Percentiles rank a stretch among this genome's conserved stretches.
Evolutionary conservation across 2,888 invertebrate species (phyloP).

Genomic region (Catocala fraxini): DNA sequence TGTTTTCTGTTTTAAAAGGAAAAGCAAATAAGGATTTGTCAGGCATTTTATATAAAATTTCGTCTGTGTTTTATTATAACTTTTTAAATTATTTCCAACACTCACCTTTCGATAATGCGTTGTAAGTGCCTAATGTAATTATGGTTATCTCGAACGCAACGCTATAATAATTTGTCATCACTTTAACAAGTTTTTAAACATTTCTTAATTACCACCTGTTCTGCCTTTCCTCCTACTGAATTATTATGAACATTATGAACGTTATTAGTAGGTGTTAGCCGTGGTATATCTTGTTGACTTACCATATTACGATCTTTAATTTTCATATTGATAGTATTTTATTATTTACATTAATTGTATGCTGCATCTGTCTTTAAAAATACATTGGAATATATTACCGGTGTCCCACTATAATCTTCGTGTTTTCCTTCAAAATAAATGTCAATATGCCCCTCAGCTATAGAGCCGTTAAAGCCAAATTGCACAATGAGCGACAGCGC

Average conservation of each 20-base stretch:
- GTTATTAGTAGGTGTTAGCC: slow-evolving; percentile 16
- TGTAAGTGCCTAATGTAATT: slow-evolving; percentile 20
- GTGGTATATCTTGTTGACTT: slow-evolving; percentile 1
- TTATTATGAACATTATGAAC: slow-evolving; percentile 24
- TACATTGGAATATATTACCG: slow-evolving; percentile 44
- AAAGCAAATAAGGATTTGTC: too few relatives aligned
- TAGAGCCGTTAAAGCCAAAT: slow-evolving; percentile 68
- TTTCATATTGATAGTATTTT: slow-evolving; percentile 29
- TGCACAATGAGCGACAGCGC: slow-evolving; percentile 52
- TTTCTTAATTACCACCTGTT: slow-evolving; percentile 25
- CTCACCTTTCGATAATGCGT: background rate
- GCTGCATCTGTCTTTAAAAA: slow-evolving; percentile 45
- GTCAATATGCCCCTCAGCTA: slow-evolving; percentile 56
- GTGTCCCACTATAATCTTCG: slow-evolving; percentile 32
- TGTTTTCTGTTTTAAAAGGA: too few relatives aligned
- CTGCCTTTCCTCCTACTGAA: slow-evolving; percentile 1
- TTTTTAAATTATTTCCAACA: background rate
- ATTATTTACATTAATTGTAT: slow-evolving; percentile 44
- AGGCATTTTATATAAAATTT: too few relatives aligned
- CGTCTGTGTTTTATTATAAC: background rate
- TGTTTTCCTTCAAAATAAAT: slow-evolving; percentile 41
- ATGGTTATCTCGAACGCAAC: slow-evolving; percentile 11
- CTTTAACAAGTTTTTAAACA: slow-evolving; percentile 13
- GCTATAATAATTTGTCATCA: slow-evolving; percentile 23
- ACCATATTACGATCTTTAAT: slow-evolving; percentile 5